Base-by-base conservation (phyloP, 2,113 vertebrate genomes). In the Gobiocypris rarus region DNA sequence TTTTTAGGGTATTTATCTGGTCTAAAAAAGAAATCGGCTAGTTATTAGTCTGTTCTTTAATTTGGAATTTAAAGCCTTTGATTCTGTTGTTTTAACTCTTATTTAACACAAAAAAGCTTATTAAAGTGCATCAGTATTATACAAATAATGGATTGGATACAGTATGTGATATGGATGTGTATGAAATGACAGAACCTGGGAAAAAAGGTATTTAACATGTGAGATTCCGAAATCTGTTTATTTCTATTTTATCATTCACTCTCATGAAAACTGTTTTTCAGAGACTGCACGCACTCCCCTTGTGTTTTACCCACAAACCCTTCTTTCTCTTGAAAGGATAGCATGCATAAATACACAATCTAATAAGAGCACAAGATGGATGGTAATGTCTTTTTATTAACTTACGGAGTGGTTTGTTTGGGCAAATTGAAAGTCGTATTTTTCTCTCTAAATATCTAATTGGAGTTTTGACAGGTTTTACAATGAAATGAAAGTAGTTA, bases 1-100 rank as follows among this genome's bases (percentile, higher is more conserved):
- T 89, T 93, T 93, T 94, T 92, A 91, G 88, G 92, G 92, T 92
- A 91, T 90, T 93, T 93, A 94, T 93, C 91, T 85, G 87, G 17
- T 90, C 92, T 90, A 89, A 90, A 90, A 83, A 85, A 82, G 83
- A 91, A 93, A 94, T 94, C 0, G 92, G 92, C 87, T 87, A 88
- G 89, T 87, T 89, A 89, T 86, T 86, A 91, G 90, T 88, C 90
- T 89, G 91, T 90, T 82, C 75, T 91, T 85, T 63, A 56, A 54
- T 75, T 81, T 82, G 77, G 54, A 65, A 84, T 90, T 88, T 89
- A 85, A 81, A 89, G 89, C 89, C 76, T 91, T 94, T 91, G 79
- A 63, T 87, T 88, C 71, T 65, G 41, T 78, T 85, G 84, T 59
- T 86, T 70, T 54, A 52, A n/a, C 31, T 26, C 38, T 75, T 65